phyloP scores from a whole-genome alignment of 2,888 invertebrate genomes.

The Campaea margaritaria region DNA sequence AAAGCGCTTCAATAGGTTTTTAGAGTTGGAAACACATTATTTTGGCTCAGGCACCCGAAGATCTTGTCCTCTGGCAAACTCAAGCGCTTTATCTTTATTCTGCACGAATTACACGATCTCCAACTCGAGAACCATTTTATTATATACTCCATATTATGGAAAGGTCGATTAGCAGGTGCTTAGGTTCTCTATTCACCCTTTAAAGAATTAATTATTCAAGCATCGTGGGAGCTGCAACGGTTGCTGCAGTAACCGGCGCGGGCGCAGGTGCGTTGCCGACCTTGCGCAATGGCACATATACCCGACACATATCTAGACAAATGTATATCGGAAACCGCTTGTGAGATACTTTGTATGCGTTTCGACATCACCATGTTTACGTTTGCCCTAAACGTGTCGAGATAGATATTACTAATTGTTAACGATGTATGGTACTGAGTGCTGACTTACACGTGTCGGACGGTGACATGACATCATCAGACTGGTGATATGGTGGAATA shows the following conservation, averaged over 20 bases:
- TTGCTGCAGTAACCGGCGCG: constrained; percentile 66
- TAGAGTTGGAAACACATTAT: too few relatives aligned
- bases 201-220: constrained; percentile 62
- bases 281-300: constrained; percentile 79
- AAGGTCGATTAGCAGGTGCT: constrained; percentile 56
- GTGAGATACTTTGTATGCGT: constrained; percentile 71
- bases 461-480: constrained; percentile 62
- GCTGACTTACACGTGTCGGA: constrained; percentile 54
- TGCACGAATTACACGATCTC: too few relatives aligned
- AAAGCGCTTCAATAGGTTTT: constrained; percentile 66
- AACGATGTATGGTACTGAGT: constrained; percentile 52
- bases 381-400: constrained; percentile 58
- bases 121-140: constrained; percentile 23
- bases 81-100: too few relatives aligned
- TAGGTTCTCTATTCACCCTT: constrained; percentile 59
- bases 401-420: constrained; percentile 45
- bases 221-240: constrained; percentile 74
- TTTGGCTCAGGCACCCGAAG: too few relatives aligned
- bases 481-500: constrained; percentile 45
- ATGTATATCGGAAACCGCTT: constrained; percentile 75
- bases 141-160: constrained; percentile 38
- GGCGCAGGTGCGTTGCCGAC: constrained; percentile 75
- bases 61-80: too few relatives aligned
- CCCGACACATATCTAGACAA: constrained; percentile 66
- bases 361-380: constrained; percentile 65